Percentiles rank a stretch among this genome's conserved stretches.
These are phyloP conservation scores for Spatulosminthurus flaviceps DNA, from an alignment of 2,888 invertebrate species.

Conservation along the genomic window DNA sequence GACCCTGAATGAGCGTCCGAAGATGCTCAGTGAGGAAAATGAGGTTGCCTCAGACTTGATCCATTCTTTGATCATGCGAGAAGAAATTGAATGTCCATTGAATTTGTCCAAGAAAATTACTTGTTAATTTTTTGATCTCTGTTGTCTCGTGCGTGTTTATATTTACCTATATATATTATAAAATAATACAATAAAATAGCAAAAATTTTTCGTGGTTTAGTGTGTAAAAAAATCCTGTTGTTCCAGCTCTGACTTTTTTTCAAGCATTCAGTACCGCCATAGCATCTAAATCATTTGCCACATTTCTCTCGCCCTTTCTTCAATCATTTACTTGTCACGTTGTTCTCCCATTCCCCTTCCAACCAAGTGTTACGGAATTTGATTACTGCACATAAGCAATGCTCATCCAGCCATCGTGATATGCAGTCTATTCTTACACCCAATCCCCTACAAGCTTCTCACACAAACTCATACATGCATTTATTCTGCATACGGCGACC, in stretches of 20 bases:
- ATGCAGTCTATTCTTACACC: not conserved
- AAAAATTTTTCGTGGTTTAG: constrained; percentile 51
- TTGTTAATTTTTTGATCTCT: constrained; percentile 54
- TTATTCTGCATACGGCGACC: constrained; percentile 35
- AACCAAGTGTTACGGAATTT: not conserved
- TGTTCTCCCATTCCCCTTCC: not conserved
- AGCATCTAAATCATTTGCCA: not conserved
- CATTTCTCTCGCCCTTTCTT: not conserved
- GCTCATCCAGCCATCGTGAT: not conserved
- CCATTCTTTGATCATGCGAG: constrained; percentile 89
- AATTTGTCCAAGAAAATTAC: constrained; percentile 56
- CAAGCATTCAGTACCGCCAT: not conserved
- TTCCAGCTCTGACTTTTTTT: not conserved
- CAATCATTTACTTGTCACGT: not conserved
- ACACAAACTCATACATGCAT: constrained; percentile 20
- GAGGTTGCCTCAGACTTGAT: constrained; percentile 91
- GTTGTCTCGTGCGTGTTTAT: constrained; percentile 52
- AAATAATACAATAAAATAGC: constrained; percentile 48
- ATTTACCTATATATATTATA: constrained; percentile 50
- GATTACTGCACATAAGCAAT: not conserved
- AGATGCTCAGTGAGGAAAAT: constrained; percentile 88
- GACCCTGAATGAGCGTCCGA: constrained; percentile 90
- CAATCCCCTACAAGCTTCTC: not conserved
- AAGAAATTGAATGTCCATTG: constrained; percentile 56
- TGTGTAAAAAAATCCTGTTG: constrained; percentile 41